Percentiles rank a stretch among this genome's conserved stretches.
Evolutionary conservation across 2,797 vertebrate species (phyloP).

Genomic region (Anabas testudineus): DNA sequence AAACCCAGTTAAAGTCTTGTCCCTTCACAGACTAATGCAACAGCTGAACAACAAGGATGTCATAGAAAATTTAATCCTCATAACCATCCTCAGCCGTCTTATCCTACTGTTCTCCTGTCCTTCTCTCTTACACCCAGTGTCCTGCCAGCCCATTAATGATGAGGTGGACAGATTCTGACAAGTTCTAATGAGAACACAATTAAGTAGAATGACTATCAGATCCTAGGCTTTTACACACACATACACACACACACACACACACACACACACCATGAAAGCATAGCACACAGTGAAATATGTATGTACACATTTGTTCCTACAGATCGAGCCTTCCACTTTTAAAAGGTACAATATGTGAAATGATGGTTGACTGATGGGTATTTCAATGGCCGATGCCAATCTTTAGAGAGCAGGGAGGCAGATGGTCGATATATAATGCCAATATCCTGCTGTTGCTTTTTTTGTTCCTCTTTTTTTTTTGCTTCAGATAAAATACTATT

Average conservation of each 20-base stretch:
- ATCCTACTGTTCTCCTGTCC: conserved; percentile 17
- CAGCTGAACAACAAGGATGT: conserved; percentile 50
- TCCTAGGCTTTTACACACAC: conserved; percentile 18
- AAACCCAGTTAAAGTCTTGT: no score
- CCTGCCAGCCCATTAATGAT: conserved; percentile 39
- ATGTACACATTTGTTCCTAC: conserved; percentile 10
- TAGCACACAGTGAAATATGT: conserved; percentile 2
- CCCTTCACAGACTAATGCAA: conserved; percentile 18
- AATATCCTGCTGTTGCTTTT: no score
- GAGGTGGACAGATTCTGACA: conserved; percentile 61
- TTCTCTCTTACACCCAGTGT: conserved; percentile 24
- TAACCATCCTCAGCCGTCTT: conserved; percentile 46
- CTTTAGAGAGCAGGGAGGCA: no score
- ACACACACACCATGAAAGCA: not conserved
- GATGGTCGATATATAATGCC: no score
- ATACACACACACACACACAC: no score
- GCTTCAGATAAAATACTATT: no score
- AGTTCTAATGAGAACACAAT: conserved; percentile 76
- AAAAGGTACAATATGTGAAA: no score
- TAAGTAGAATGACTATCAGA: conserved; percentile 67
- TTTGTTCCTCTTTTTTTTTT: no score
- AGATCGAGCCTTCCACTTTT: conserved; percentile 28
- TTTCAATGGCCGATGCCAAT: no score
- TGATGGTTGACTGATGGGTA: no score
- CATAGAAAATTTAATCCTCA: conserved; percentile 29